Evolutionary conservation across 2,888 invertebrate genomes (phyloP), one percentile per base, ranked within the genome.

Genomic region (Alsophila aescularia): DNA sequence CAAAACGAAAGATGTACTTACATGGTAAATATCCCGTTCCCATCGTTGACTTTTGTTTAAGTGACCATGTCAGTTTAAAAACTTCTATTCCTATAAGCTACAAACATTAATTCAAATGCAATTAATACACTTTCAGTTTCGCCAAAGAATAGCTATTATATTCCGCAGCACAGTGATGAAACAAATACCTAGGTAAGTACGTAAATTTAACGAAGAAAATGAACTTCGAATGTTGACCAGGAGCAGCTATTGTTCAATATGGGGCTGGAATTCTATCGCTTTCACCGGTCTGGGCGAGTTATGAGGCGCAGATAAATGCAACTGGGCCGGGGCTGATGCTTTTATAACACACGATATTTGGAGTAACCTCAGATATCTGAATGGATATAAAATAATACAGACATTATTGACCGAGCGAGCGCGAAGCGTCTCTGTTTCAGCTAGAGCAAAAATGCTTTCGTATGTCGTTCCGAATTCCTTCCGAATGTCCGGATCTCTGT

Each of bases 161-260:
- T 57, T 56, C 48, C 42, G 36, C 45, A 51, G 47, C 57, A 53
- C 45, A 49, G 36, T 54, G 24, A 7, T 55, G 52, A 60, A 52
- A 56, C 55, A 64, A 67, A 66, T 64, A 70, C n/a, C n/a, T n/a
- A n/a, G n/a, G n/a, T n/a, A 64, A 71, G 60, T 58, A 62, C 69
- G 70, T 67, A 58, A 62, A 49, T 55, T 58, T 60, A 58, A 65
- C 65, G 63, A 68, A 58, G 55, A 61, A 64, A 73, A 71, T 74
- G 64, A 70, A 70, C 66, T 66, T 66, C 64, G 59, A 74, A 73
- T 74, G 69, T 73, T 76, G 69, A 62, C 62, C 64, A 70, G 61
- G 67, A 68, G 70, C 66, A 64, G 61, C 70, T 69, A 76, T 81
- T 81, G 79, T 81, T 69, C 77, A 73, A 72, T 76, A 74, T 66